Conservation (phyloP, 2,888 invertebrate species). For the Lycaena phlaeas region DNA sequence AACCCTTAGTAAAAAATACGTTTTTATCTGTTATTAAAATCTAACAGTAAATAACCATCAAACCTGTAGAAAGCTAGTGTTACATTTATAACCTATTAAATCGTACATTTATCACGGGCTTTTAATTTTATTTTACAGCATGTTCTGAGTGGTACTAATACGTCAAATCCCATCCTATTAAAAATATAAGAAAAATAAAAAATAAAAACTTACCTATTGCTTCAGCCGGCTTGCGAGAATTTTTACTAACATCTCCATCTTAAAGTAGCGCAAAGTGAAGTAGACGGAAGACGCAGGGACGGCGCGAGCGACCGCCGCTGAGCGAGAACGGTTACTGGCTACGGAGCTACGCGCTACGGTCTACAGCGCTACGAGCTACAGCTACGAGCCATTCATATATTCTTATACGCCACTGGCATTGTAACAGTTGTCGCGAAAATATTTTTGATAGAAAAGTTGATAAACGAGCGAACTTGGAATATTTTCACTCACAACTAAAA, state of each 20-base stretch:
- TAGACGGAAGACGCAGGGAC: constrained; percentile 25
- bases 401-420: not conserved
- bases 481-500: not conserved
- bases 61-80: not conserved
- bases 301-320: constrained; percentile 46
- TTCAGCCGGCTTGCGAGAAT: not conserved
- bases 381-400: constrained; percentile 1
- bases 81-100: not conserved
- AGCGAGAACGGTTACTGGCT: constrained; percentile 30
- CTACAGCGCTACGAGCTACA: constrained; percentile 32
- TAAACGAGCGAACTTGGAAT: not conserved
- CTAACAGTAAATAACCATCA: no score
- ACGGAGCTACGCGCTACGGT: constrained; percentile 30
- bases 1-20: no score
- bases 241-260: constrained; percentile 4
- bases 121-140: not conserved
- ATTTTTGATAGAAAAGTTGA: not conserved
- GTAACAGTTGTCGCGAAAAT: not conserved
- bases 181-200: not conserved
- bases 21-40: no score
- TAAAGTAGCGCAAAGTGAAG: constrained; percentile 16
- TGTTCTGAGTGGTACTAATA: no score
- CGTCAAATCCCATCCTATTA: no score
- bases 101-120: not conserved
- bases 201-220: constrained; percentile 4